phyloP scores from a whole-genome alignment of 2,113 vertebrate species.

The Struthio camelus region DNA sequence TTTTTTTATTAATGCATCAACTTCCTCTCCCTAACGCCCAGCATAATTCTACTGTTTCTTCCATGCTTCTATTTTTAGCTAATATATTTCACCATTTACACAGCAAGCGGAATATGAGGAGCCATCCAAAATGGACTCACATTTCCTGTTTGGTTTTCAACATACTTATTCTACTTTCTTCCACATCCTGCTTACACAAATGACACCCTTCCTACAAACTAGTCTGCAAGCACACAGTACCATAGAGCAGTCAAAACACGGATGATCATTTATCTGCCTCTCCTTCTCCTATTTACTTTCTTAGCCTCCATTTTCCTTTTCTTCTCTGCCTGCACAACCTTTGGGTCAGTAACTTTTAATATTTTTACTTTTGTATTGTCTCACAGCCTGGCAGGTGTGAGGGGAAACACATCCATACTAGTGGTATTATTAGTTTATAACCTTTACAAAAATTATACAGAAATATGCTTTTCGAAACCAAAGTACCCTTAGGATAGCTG shows the following conservation, averaged over 20 bases:
- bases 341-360: background rate
- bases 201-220: background rate
- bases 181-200: conserved; percentile 1
- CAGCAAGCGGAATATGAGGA: background rate
- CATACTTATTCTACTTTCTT: background rate
- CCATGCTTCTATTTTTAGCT: background rate
- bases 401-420: background rate
- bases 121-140: background rate
- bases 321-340: background rate
- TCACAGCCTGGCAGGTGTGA: background rate
- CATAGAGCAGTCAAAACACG: background rate
- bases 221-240: background rate
- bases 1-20: background rate
- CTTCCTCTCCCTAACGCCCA: background rate
- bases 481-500: background rate
- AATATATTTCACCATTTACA: background rate
- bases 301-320: background rate
- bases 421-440: background rate
- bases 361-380: background rate
- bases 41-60: background rate
- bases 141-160: conserved; percentile 27
- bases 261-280: background rate
- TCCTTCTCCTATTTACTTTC: background rate
- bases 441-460: background rate
- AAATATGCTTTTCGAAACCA: background rate